A percentile compares a stretch with the other conserved stretches of the same genome.
phyloP scores from a whole-genome alignment of 2,113 vertebrate species.

The Columbina picui region DNA sequence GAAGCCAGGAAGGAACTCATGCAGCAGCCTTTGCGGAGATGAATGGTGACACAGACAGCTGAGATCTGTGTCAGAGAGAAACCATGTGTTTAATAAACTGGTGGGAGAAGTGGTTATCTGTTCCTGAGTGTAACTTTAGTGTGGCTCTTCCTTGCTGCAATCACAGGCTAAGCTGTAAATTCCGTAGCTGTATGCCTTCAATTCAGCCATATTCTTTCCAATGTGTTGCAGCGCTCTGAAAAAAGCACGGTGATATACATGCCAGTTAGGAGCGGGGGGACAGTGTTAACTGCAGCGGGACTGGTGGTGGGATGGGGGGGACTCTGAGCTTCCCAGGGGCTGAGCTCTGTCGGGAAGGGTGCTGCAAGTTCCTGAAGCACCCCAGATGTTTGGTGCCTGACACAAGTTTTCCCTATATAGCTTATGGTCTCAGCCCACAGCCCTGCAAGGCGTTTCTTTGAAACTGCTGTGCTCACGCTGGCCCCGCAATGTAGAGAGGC shows the following conservation, averaged over 20 bases:
- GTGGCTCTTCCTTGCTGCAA: background rate
- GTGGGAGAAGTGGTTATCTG: background rate
- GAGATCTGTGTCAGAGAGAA: background rate
- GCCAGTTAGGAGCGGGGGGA: background rate
- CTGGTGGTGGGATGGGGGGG: background rate
- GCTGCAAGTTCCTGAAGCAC: background rate
- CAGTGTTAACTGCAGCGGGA: background rate
- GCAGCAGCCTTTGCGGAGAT: background rate
- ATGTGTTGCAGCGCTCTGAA: background rate
- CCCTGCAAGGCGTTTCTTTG: background rate
- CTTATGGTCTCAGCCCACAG: background rate
- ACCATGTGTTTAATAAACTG: background rate
- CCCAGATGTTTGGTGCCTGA: background rate
- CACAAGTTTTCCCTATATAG: background rate
- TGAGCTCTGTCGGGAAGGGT: background rate
- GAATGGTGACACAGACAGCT: background rate
- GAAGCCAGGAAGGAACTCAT: background rate
- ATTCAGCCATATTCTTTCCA: background rate
- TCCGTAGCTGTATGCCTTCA: background rate
- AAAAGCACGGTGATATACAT: background rate
- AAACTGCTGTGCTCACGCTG: background rate
- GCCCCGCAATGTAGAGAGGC: background rate
- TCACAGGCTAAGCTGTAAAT: background rate
- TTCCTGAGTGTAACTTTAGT: background rate
- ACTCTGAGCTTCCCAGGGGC: background rate